A percentile compares a stretch with the other conserved stretches of the same genome.
Evolutionary conservation across 2,888 invertebrate genomes (phyloP).

Genomic region (Torymus auratus): DNA sequence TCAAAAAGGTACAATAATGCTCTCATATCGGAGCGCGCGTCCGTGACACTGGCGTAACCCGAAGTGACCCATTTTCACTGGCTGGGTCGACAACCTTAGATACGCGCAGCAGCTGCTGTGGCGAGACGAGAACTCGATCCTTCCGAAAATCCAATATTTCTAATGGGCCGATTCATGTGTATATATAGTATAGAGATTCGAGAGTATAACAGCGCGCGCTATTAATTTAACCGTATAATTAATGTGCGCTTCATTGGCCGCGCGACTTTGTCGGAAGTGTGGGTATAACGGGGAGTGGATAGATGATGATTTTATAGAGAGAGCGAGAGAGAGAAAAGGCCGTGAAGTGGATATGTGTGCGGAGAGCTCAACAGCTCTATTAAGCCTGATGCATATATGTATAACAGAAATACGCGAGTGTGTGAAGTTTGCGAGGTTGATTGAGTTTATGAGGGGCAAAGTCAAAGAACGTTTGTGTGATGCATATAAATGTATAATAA

Average conservation of each 20-base stretch:
- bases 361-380: no score
- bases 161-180: constrained; percentile 33
- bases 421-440: no score
- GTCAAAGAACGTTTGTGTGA: no score
- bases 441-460: no score
- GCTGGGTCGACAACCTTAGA: constrained; percentile 31
- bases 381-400: no score
- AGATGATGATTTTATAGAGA: no score
- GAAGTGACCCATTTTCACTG: constrained; percentile 38
- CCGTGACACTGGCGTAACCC: constrained; percentile 9
- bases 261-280: constrained; percentile 24
- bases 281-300: neutral
- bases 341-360: no score
- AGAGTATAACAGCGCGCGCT: neutral
- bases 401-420: no score
- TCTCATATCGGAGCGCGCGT: neutral
- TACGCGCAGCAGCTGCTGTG: no score
- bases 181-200: no score
- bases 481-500: no score
- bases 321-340: no score
- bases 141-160: constrained; percentile 43
- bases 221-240: constrained; percentile 40
- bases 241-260: constrained; percentile 10
- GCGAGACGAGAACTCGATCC: neutral
- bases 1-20: neutral